Evolutionary conservation across 37 sponge, comb jelly and placozoan species (phyloP), one percentile per base, ranked within the genome.

Genomic region (Haliclona indistincta): DNA sequence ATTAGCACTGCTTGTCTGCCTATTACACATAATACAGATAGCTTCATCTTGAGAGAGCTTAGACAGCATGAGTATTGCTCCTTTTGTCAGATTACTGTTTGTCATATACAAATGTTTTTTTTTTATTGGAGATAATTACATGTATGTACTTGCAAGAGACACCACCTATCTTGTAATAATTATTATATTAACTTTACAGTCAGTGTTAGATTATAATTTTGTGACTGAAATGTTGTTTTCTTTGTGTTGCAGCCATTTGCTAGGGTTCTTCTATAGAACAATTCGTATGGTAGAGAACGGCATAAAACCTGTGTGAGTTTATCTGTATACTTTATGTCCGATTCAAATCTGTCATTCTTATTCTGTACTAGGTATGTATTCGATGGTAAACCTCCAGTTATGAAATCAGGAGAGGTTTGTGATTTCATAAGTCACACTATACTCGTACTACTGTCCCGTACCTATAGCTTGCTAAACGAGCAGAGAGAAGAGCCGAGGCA

Each of bases 201-300:
- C n/a, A n/a, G n/a, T n/a, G n/a, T n/a, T n/a, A n/a, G n/a, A n/a
- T n/a, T n/a, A n/a, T n/a, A n/a, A n/a, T n/a, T n/a, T n/a, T n/a
- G n/a, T n/a, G n/a, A n/a, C n/a, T n/a, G n/a, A 58, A 58, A 11
- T 25, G 4, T 29, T 7, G 5, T 61, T 7, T 8, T 5, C 62
- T 65, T 4, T 40, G 32, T 13, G 39, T 6, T 56, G 4, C 43
- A 94, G 98, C 64, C 98, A 97, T 42, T 60, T 97, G 71, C 83
- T 94, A 77, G 99, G 99, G 4, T 71, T 99, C 75, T 93, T 99
- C 67, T 99, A 99, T 65, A 67, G 99, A 7, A 99, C 99, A 3
- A 95, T 96, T 40, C 75, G 96, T 60, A 99, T 99, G 92, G 41
- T 96, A 3, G 99, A 99, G 32, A 90, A 91, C 77, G 99, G 99